phyloP scores from a whole-genome alignment of 2,888 invertebrate genomes.

The Dolichopus griseipennis region DNA sequence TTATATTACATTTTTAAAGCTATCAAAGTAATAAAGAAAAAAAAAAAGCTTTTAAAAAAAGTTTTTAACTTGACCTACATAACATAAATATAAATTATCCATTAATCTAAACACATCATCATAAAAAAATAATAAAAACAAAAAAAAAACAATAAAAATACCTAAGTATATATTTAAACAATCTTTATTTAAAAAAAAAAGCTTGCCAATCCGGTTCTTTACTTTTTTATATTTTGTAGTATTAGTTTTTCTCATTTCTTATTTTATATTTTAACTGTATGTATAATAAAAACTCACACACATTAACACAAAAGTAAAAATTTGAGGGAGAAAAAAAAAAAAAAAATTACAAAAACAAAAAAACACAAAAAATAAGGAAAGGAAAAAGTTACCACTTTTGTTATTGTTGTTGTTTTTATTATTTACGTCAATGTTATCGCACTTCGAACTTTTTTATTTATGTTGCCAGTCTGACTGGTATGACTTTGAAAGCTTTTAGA shows the following conservation, averaged over 20 bases:
- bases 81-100: neutral
- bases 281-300: too few species aligned
- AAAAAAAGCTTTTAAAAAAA: neutral
- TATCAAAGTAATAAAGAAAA: too few species aligned
- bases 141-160: too few species aligned
- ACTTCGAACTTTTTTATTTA: slow-evolving; percentile 2
- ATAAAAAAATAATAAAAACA: too few species aligned
- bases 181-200: neutral
- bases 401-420: neutral
- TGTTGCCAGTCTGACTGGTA: neutral
- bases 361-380: too few species aligned
- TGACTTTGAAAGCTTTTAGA: slow-evolving; percentile 1
- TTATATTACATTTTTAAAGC: neutral
- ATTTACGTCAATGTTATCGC: neutral
- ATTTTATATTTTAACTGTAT: too few species aligned
- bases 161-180: too few species aligned
- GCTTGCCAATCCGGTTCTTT: neutral
- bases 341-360: too few species aligned
- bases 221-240: too few species aligned
- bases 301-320: neutral
- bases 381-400: neutral
- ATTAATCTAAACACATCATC: too few species aligned
- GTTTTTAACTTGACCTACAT: slow-evolving; percentile 3
- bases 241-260: too few species aligned
- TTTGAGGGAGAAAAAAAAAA: neutral